phyloP scores from a whole-genome alignment of 2,888 invertebrate genomes.

The Baccha elongata region DNA sequence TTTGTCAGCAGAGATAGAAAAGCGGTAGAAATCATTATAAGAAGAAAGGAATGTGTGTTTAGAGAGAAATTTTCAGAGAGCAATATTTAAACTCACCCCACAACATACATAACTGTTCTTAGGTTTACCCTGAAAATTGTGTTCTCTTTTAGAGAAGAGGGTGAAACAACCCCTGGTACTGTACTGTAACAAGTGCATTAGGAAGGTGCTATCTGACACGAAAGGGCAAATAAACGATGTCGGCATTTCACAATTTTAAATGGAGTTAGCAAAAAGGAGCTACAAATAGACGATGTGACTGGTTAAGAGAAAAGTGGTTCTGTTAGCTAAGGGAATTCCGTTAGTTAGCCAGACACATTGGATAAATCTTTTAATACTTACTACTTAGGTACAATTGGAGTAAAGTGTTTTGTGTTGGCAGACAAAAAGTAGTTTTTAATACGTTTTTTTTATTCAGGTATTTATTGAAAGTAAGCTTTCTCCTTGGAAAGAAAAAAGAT shows the following conservation, averaged over 20 bases:
- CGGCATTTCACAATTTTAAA: constrained; percentile 25
- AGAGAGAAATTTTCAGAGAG: constrained; percentile 21
- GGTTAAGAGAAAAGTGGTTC: not conserved
- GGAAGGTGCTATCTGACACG: constrained; percentile 24
- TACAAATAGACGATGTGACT: constrained; percentile 31
- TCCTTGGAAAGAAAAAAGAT: no score
- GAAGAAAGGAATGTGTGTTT: not conserved
- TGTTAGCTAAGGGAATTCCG: constrained; percentile 49
- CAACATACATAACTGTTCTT: no score
- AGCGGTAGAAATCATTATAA: not conserved
- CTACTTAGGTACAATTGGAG: constrained; percentile 32
- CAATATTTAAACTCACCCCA: not conserved
- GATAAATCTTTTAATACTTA: no score
- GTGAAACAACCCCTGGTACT: no score
- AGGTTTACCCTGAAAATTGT: no score
- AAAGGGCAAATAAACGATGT: constrained; percentile 54
- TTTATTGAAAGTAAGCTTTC: no score
- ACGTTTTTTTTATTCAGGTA: no score
- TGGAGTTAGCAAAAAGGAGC: constrained; percentile 7
- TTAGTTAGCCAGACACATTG: not conserved
- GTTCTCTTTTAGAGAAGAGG: no score
- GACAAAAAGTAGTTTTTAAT: not conserved
- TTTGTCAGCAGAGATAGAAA: constrained; percentile 16
- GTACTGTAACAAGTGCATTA: constrained; percentile 25
- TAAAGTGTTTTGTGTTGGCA: not conserved